These are phyloP conservation scores for Campylomormyrus tamandua DNA, from an alignment of 2,113 vertebrate genomes.

Conservation along the genomic window DNA sequence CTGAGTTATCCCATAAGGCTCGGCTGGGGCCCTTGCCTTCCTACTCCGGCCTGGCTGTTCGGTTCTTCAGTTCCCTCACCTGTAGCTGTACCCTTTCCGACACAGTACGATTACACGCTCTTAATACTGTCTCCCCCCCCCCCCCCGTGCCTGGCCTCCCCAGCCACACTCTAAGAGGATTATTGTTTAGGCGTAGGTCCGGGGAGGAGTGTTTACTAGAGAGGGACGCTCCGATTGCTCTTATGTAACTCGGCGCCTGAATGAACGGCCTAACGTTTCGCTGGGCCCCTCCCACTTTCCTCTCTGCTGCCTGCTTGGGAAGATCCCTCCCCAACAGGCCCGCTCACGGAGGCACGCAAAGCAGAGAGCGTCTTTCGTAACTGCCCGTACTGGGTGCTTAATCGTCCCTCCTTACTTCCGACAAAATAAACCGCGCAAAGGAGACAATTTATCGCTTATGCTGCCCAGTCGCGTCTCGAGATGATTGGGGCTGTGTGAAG, in stretches of 20 bases:
- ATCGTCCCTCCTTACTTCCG: background rate
- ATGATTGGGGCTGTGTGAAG: background rate
- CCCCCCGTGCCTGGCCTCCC: background rate
- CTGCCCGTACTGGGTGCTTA: background rate
- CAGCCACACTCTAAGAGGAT: conserved; percentile 41
- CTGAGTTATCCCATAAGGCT: background rate
- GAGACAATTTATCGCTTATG: background rate
- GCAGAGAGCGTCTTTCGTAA: background rate
- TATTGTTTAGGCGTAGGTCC: conserved; percentile 29
- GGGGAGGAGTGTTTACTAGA: background rate
- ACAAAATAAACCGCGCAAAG: background rate
- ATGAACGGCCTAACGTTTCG: conserved; percentile 17
- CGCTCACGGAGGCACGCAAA: background rate
- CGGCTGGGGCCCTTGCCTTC: background rate
- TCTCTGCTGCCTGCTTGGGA: background rate
- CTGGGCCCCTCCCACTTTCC: background rate
- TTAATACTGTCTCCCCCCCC: conserved; percentile 32
- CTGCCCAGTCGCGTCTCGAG: background rate
- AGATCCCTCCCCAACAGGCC: background rate
- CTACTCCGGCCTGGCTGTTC: background rate
- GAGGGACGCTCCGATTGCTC: conserved; percentile 14
- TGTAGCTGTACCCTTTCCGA: background rate
- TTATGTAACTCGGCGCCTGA: conserved; percentile 35
- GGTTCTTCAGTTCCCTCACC: background rate
- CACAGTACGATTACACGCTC: conserved; percentile 9